phyloP scores from a whole-genome alignment of 2,113 vertebrate genomes.

The Rhegmatorhina hoffmannsi region DNA sequence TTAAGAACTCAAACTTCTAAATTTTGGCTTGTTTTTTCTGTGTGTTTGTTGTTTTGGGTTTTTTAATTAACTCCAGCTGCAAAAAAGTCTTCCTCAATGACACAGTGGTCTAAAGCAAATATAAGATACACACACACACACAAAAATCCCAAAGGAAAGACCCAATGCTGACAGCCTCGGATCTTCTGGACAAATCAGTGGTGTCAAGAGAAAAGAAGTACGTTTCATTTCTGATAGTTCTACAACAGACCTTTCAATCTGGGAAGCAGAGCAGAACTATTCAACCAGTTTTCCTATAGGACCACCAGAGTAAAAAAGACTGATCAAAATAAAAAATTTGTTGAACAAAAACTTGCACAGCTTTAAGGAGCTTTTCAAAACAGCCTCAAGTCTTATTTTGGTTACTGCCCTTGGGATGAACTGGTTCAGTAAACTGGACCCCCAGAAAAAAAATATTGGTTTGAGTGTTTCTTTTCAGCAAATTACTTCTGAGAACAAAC shows the following conservation, averaged over 20 bases:
- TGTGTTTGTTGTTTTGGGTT: not conserved
- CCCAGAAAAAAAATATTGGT: rapidly evolving
- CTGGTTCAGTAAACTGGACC: not conserved
- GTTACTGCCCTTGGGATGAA: not conserved
- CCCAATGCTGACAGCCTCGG: not conserved
- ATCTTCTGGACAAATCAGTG: not conserved
- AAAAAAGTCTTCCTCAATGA: not conserved
- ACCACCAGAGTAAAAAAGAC: not conserved
- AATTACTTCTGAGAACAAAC: not conserved
- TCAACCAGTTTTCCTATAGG: not conserved
- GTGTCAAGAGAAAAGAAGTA: not conserved
- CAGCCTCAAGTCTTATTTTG: not conserved
- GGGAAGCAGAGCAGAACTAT: not conserved
- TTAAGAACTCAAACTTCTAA: not conserved
- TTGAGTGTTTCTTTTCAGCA: not conserved
- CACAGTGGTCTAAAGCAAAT: not conserved
- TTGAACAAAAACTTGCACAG: not conserved
- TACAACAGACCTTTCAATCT: not conserved
- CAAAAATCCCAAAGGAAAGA: not conserved
- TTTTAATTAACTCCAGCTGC: not conserved
- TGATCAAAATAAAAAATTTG: not conserved
- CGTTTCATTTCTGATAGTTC: not conserved
- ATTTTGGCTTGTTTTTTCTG: not conserved
- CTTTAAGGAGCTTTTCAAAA: not conserved
- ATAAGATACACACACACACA: not conserved